Conservation (phyloP, 2,888 invertebrate genomes). For the Tenthredo amoena region DNA sequence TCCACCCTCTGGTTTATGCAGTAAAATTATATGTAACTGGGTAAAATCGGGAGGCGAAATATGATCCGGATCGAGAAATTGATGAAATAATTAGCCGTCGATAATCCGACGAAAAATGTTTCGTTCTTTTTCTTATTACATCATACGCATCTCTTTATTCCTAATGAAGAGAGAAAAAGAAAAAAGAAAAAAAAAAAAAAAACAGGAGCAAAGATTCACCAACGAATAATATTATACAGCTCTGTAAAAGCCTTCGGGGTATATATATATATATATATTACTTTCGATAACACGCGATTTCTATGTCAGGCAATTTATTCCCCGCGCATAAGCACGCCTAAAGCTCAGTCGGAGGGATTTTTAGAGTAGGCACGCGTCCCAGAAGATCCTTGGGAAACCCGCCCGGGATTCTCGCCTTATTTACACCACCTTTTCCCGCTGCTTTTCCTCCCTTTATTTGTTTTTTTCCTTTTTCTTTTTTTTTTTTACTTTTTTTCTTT, state of each 20-base stretch:
- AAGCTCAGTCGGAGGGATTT: background rate
- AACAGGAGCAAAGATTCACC: background rate
- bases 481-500: background rate
- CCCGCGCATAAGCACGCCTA: background rate
- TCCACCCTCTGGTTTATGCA: background rate
- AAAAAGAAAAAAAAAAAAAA: background rate
- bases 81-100: background rate
- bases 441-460: slow-evolving; percentile 24
- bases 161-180: too few relatives aligned
- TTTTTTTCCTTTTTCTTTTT: background rate
- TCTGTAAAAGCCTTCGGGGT: background rate
- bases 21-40: background rate
- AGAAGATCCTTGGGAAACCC: slow-evolving; percentile 19
- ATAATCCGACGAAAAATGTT: background rate
- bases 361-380: slow-evolving; percentile 21
- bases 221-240: background rate
- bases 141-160: too few relatives aligned
- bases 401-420: slow-evolving; percentile 20
- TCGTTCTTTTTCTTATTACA: background rate
- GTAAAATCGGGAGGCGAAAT: background rate
- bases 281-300: slow-evolving; percentile 30
- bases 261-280: background rate
- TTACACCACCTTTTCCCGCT: slow-evolving; percentile 28
- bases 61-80: background rate
- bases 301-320: slow-evolving; percentile 31